A percentile compares a stretch with the other conserved stretches of the same genome.
These are phyloP conservation scores for Clarias batrachus DNA, from an alignment of 2,113 vertebrate species.

Conservation along the genomic window DNA sequence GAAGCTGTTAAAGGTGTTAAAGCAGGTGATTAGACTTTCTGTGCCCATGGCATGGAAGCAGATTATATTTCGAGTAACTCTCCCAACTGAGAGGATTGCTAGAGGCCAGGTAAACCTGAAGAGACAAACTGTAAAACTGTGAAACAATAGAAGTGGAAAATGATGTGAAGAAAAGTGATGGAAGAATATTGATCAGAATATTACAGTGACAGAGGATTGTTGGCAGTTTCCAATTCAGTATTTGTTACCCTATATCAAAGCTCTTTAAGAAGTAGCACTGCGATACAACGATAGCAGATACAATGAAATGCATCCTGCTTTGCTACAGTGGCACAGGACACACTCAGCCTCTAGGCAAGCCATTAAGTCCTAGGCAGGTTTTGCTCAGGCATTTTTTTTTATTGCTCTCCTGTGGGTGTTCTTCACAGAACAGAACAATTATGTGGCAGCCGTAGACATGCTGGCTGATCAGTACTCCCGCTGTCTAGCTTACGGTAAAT, in stretches of 20 bases:
- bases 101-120: constrained; percentile 14
- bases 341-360: constrained; percentile 12
- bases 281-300: neutral
- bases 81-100: constrained; percentile 33
- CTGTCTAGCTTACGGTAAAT: neutral
- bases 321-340: constrained; percentile 9
- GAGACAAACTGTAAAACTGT: constrained; percentile 3
- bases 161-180: constrained; percentile 11
- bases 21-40: constrained; percentile 24
- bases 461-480: neutral
- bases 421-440: constrained; percentile 23
- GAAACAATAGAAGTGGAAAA: constrained; percentile 43
- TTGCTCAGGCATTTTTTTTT: constrained; percentile 31
- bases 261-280: neutral
- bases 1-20: constrained; percentile 38
- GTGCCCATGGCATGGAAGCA: constrained; percentile 8
- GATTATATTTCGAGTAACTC: constrained; percentile 35
- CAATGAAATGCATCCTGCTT: constrained; percentile 17
- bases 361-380: constrained; percentile 20
- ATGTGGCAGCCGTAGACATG: neutral
- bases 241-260: neutral
- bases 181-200: constrained; percentile 35
- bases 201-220: constrained; percentile 6
- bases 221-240: constrained; percentile 23
- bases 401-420: constrained; percentile 32